A percentile compares a stretch with the other conserved stretches of the same genome.
These are phyloP conservation scores for Lophotriccus pileatus DNA, from an alignment of 2,797 vertebrate species.

Conservation along the genomic window DNA sequence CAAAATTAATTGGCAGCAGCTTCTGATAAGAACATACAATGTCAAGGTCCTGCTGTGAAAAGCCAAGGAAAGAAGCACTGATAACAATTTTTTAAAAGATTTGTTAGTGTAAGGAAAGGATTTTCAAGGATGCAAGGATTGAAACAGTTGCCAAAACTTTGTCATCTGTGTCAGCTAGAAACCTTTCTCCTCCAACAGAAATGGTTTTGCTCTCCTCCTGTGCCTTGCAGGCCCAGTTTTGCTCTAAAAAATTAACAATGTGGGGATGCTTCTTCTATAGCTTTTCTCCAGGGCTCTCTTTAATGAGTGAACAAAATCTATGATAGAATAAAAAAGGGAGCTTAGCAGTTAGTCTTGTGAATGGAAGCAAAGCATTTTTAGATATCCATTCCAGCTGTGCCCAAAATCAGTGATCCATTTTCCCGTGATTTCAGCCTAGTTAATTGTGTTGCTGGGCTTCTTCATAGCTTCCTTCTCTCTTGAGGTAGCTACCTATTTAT, in stretches of 20 bases:
- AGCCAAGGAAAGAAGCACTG: constrained; percentile 29
- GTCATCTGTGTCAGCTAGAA: neutral
- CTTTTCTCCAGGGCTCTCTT: neutral
- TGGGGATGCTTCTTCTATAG: neutral
- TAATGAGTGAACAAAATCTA: neutral
- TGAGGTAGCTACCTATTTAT: neutral
- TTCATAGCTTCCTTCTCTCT: neutral
- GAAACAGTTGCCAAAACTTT: neutral
- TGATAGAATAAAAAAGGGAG: neutral
- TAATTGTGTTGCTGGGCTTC: neutral
- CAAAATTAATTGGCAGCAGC: neutral
- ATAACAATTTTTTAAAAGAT: neutral
- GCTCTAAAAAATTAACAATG: neutral
- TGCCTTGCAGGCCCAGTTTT: neutral
- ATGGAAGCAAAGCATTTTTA: neutral
- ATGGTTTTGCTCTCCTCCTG: neutral
- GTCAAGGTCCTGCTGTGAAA: constrained; percentile 27
- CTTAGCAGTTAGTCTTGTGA: rapidly evolving
- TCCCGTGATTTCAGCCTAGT: neutral
- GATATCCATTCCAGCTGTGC: neutral
- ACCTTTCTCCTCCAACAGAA: neutral
- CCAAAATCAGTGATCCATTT: neutral
- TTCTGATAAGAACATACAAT: constrained; percentile 5
- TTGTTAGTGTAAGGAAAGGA: neutral
- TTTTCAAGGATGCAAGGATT: neutral